Evolutionary conservation across 2,797 vertebrate genomes (phyloP).

Genomic region (Nasua narica): DNA sequence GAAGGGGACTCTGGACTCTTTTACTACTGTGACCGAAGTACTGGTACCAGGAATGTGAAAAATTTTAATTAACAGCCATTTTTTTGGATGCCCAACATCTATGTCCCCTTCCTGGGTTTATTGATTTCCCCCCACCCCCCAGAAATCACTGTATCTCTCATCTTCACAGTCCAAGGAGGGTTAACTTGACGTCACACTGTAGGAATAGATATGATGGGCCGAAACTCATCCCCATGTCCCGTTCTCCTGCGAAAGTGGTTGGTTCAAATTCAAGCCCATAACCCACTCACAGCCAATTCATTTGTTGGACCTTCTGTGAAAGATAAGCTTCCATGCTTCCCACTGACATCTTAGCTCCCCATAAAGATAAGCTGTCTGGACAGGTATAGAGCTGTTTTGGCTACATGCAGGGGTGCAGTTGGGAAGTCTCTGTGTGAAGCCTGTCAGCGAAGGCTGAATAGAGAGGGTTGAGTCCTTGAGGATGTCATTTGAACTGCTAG

Average conservation of each 20-base stretch:
- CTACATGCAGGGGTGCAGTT: background rate
- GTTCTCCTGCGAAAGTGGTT: background rate
- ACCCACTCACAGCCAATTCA: background rate
- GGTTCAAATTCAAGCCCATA: background rate
- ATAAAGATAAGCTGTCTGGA: background rate
- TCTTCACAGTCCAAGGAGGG: background rate
- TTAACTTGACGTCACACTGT: background rate
- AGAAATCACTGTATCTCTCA: background rate
- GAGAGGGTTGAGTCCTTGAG: background rate
- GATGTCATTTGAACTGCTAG: background rate
- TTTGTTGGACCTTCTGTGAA: background rate
- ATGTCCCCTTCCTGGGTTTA: background rate
- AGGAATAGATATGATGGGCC: background rate
- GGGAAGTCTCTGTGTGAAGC: background rate
- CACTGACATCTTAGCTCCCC: background rate
- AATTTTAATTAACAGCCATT: background rate
- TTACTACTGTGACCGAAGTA: background rate
- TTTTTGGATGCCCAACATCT: background rate
- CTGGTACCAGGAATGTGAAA: background rate
- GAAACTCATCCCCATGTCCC: background rate
- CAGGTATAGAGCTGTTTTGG: background rate
- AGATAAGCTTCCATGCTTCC: background rate
- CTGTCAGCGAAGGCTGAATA: background rate
- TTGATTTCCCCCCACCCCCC: too few relatives aligned
- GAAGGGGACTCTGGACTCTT: background rate